Evolutionary conservation across 1,140 invertebrate species (phyloP).

Genomic region (Galleria mellonella): DNA sequence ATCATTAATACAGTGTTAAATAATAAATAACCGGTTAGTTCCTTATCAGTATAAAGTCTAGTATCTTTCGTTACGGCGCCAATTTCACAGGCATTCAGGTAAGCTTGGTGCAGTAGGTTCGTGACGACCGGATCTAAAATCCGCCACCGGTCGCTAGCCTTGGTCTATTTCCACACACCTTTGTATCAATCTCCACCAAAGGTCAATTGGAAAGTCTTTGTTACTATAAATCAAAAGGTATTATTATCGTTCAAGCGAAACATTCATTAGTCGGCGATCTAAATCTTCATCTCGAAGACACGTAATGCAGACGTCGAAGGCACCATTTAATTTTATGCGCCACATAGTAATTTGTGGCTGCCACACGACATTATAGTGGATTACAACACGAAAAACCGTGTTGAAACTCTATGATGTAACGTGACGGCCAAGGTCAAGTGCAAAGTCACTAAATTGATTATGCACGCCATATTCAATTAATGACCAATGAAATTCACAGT

Average conservation of each 20-base stretch:
- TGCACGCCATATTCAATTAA: conserved; percentile 11
- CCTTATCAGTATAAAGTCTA: too few species aligned
- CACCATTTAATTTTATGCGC: conserved; percentile 11
- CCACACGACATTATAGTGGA: conserved; percentile 21
- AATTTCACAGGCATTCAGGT: conserved; percentile 19
- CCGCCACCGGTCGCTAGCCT: conserved; percentile 49
- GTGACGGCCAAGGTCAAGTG: conserved; percentile 45
- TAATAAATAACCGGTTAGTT: too few species aligned
- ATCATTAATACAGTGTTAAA: too few species aligned
- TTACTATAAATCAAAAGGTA: conserved; percentile 21
- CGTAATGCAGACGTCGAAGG: neutral
- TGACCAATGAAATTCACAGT: neutral
- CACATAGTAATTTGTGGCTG: neutral
- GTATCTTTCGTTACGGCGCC: too few species aligned
- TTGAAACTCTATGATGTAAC: conserved; percentile 1
- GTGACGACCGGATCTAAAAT: conserved; percentile 58
- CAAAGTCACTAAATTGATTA: conserved; percentile 33
- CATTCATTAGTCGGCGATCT: conserved; percentile 13
- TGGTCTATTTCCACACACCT: conserved; percentile 60
- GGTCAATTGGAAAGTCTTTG: conserved; percentile 63
- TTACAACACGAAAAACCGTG: conserved; percentile 7
- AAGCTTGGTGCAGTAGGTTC: conserved; percentile 25
- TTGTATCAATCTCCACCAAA: conserved; percentile 37
- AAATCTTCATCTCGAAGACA: conserved; percentile 8
- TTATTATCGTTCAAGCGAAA: conserved; percentile 19